Conservation (phyloP, 2,797 vertebrate species). For the Carduelis carduelis region DNA sequence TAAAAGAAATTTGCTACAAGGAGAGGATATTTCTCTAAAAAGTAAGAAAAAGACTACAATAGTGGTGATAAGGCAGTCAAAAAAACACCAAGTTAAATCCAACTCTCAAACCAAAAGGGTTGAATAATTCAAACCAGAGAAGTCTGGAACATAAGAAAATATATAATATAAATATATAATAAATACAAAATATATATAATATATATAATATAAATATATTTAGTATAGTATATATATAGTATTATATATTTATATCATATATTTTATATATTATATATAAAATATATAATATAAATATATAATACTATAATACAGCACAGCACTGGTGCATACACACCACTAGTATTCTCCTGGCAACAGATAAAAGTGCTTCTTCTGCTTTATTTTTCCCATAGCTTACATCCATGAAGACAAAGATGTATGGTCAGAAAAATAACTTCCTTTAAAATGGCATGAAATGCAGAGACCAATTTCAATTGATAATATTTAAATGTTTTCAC, state of each 20-base stretch:
- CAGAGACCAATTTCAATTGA: background rate
- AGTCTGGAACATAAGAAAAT: background rate
- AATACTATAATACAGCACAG: background rate
- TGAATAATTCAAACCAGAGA: background rate
- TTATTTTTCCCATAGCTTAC: background rate
- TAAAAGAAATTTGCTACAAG: background rate
- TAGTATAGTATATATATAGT: too few species aligned
- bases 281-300: too few species aligned
- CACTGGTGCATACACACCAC: background rate
- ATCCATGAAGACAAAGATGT: background rate
- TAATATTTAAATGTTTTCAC: background rate
- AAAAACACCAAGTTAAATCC: rapidly evolving
- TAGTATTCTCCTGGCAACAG: background rate
- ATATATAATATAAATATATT: too few species aligned
- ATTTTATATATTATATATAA: too few species aligned
- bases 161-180: too few species aligned
- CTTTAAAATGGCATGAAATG: background rate
- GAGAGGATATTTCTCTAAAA: background rate
- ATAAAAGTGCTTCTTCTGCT: background rate
- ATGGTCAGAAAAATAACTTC: background rate
- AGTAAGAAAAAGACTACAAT: background rate
- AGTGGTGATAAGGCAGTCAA: background rate
- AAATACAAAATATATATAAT: too few species aligned
- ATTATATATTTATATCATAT: too few species aligned
- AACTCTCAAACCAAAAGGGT: background rate